Conservation (phyloP, 2,797 vertebrate genomes). For the Microchirus variegatus region DNA sequence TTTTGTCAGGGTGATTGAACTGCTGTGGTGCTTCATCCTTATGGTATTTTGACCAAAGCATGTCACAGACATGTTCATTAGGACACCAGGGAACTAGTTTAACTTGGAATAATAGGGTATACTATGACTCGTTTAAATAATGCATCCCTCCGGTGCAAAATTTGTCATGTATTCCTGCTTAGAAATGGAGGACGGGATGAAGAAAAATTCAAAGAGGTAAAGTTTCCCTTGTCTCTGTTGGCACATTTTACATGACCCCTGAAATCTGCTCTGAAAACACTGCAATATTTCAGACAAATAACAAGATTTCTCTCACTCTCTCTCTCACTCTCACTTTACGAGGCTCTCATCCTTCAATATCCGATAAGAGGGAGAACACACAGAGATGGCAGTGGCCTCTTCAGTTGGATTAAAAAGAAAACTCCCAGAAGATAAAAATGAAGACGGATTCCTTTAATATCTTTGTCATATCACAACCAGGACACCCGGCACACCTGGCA, state of each 20-base stretch:
- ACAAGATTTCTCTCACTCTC: conserved; percentile 15
- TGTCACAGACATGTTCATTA: no score
- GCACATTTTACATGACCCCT: conserved; percentile 14
- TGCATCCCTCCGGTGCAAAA: no score
- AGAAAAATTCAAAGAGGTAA: not conserved
- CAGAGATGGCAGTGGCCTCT: conserved; percentile 3
- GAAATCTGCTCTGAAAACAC: conserved; percentile 19
- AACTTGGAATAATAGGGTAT: no score
- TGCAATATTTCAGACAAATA: conserved; percentile 25
- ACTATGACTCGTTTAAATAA: no score
- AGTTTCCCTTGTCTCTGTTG: conserved; percentile 11
- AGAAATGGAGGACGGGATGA: not conserved
- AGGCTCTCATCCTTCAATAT: conserved; percentile 34
- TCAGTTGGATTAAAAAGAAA: conserved; percentile 37
- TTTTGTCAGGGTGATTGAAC: no score
- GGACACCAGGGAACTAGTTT: no score
- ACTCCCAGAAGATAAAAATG: conserved; percentile 45
- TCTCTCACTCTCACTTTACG: conserved; percentile 31
- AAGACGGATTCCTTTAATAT: conserved; percentile 71
- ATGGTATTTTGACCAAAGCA: no score
- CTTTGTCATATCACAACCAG: conserved; percentile 40
- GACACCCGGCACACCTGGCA: conserved; percentile 22
- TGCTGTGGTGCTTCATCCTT: no score
- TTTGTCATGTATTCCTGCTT: not conserved
- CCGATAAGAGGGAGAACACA: conserved; percentile 24